A percentile compares a stretch with the other conserved stretches of the same genome.
Conservation (phyloP, 1,140 invertebrate genomes). For the Platyscapa corneri region DNA sequence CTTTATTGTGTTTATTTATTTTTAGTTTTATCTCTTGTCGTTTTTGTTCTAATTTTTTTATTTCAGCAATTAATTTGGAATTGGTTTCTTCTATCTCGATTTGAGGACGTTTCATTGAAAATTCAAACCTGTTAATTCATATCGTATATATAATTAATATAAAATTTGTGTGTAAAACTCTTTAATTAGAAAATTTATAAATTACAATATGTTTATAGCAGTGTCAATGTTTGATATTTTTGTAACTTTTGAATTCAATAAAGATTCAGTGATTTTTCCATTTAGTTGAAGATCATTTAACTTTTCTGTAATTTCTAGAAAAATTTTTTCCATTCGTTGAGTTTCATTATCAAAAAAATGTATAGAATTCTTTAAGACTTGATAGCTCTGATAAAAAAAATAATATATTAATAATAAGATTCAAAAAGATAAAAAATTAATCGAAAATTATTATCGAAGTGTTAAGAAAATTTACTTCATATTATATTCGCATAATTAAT, state of each 20-base stretch:
- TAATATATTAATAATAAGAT: slow-evolving; percentile 1
- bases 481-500: no score
- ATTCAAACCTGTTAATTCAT: slow-evolving; percentile 34
- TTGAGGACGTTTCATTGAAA: slow-evolving; percentile 33
- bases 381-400: slow-evolving; percentile 21
- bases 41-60: slow-evolving; percentile 33
- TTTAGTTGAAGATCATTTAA: slow-evolving; percentile 9
- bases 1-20: not conserved
- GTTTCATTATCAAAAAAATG: slow-evolving; percentile 17
- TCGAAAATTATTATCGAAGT: not conserved
- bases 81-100: slow-evolving; percentile 25
- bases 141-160: not conserved
- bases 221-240: slow-evolving; percentile 18
- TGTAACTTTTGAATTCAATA: not conserved
- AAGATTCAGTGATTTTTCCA: not conserved
- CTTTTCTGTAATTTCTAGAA: not conserved
- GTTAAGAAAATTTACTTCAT: no score
- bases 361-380: slow-evolving; percentile 11
- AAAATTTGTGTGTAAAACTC: not conserved
- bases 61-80: not conserved
- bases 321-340: not conserved
- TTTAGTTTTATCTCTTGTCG: not conserved
- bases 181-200: not conserved
- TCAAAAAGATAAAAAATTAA: not conserved
- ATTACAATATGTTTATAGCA: slow-evolving; percentile 40